These are phyloP conservation scores for Enteromius fasciolatus DNA, from an alignment of 2,797 vertebrate species.

Conservation along the genomic window DNA sequence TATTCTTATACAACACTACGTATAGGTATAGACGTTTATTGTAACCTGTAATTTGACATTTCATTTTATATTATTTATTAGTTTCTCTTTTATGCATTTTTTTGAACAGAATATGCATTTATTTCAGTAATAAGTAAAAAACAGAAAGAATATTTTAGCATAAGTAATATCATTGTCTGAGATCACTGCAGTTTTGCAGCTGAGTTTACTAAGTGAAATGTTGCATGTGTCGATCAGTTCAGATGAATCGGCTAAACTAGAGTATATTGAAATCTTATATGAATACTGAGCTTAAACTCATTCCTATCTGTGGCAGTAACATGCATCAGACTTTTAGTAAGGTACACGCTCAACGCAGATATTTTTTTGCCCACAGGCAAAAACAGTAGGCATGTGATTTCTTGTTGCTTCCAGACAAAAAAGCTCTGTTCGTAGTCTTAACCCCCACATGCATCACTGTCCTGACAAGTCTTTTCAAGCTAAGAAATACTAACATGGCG, in stretches of 20 bases:
- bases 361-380: slow-evolving; percentile 49
- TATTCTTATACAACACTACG: not conserved
- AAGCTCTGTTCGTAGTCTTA: slow-evolving; percentile 18
- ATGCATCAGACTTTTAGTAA: not conserved
- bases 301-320: not conserved
- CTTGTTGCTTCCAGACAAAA: slow-evolving; percentile 61
- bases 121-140: not conserved
- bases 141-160: not conserved
- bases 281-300: not conserved
- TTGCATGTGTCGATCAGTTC: not conserved
- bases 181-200: not conserved
- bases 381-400: slow-evolving; percentile 58
- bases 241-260: not conserved
- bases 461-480: slow-evolving; percentile 43
- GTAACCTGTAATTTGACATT: not conserved
- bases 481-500: not conserved
- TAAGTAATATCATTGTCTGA: not conserved
- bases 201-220: not conserved
- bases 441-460: slow-evolving; percentile 33
- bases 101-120: not conserved
- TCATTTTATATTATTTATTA: not conserved
- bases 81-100: not conserved
- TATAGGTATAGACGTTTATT: not conserved
- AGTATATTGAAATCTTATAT: not conserved
- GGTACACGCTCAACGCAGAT: not conserved